A percentile compares a stretch with the other conserved stretches of the same genome.
Conservation (phyloP, 2,888 invertebrate species). For the Hedychridium roseum region DNA sequence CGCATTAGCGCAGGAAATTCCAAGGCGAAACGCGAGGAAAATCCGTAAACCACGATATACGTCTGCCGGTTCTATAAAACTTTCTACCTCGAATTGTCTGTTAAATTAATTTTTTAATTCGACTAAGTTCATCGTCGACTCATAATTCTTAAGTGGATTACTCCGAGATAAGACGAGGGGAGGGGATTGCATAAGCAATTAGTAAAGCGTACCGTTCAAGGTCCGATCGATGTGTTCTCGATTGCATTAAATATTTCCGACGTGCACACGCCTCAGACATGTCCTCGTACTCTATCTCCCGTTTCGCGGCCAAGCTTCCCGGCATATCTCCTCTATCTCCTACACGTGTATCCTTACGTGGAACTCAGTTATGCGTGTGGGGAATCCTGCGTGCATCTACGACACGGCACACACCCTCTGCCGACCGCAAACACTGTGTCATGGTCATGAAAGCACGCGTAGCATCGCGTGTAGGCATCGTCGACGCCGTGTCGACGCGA, state of each 20-base stretch:
- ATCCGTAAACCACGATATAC: too few relatives aligned
- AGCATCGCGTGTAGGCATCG: conserved; percentile 39
- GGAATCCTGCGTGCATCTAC: conserved; percentile 17
- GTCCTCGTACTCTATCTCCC: too few relatives aligned
- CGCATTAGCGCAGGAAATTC: conserved; percentile 32
- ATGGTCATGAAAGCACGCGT: conserved; percentile 42
- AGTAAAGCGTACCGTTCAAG: neutral
- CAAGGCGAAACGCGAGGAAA: too few relatives aligned
- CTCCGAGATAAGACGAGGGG: neutral
- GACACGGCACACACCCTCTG: conserved; percentile 25
- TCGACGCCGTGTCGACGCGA: conserved; percentile 29
- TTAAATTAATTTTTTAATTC: too few relatives aligned
- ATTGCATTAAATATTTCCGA: conserved; percentile 12
- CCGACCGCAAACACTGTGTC: conserved; percentile 44
- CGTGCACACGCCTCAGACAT: conserved; percentile 1
- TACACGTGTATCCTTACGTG: neutral
- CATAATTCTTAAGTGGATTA: too few relatives aligned
- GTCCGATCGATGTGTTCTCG: neutral
- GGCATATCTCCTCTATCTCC: neutral
- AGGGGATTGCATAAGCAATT: neutral
- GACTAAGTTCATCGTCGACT: too few relatives aligned
- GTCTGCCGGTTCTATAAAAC: too few relatives aligned
- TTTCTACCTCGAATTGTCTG: too few relatives aligned
- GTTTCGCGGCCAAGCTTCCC: neutral
- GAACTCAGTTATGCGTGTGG: conserved; percentile 7